Conservation (phyloP, 2,113 vertebrate species). For the Lucifuga dentata region DNA sequence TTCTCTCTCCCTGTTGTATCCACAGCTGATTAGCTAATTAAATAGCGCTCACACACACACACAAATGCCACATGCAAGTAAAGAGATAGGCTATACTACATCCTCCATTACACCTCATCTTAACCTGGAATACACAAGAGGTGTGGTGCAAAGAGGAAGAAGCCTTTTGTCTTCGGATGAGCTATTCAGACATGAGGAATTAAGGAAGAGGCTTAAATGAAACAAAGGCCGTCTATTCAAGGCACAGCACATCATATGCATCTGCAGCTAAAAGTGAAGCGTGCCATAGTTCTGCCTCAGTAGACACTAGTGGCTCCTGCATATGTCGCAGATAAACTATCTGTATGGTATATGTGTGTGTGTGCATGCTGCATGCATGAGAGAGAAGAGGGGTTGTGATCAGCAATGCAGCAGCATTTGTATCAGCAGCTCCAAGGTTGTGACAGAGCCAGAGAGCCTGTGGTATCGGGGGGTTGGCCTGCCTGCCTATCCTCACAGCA, state of each 20-base stretch:
- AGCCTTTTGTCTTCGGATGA: not conserved
- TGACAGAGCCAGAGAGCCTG: slow-evolving; percentile 47
- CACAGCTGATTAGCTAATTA: too few relatives aligned
- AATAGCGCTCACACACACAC: too few relatives aligned
- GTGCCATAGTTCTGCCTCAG: slow-evolving; percentile 9
- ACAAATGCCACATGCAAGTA: too few relatives aligned
- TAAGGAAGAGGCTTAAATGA: not conserved
- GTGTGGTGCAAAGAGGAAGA: not conserved
- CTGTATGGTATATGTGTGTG: too few relatives aligned
- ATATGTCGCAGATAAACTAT: not conserved
- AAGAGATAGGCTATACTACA: too few relatives aligned
- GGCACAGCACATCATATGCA: slow-evolving; percentile 20
- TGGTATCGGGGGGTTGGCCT: slow-evolving; percentile 59
- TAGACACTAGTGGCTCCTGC: slow-evolving; percentile 4
- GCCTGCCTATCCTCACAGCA: slow-evolving; percentile 60
- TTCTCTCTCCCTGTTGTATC: too few relatives aligned
- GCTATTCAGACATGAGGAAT: not conserved
- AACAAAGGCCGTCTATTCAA: slow-evolving; percentile 7
- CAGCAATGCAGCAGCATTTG: slow-evolving; percentile 17
- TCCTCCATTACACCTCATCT: too few relatives aligned
- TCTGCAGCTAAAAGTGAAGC: slow-evolving; percentile 33
- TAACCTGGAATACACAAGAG: too few relatives aligned
- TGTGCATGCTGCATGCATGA: not conserved
- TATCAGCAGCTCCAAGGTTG: slow-evolving; percentile 53
- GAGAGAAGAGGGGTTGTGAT: slow-evolving; percentile 25